Conservation (phyloP, 2,113 vertebrate genomes). For the Thunnus thynnus region DNA sequence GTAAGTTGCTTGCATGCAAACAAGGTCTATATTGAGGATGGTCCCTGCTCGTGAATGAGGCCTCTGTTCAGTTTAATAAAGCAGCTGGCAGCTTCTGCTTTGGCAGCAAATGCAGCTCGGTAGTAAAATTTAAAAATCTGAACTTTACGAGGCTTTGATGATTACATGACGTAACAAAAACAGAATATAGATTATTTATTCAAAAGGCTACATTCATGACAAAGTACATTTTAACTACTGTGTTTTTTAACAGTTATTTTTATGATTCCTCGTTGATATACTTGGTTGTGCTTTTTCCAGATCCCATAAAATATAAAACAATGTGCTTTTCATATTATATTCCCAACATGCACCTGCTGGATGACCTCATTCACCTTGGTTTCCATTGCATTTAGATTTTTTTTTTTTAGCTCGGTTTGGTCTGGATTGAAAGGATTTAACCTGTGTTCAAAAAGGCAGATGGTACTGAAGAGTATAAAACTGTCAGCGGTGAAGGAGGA, state of each 20-base stretch:
- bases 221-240: background rate
- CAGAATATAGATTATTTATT: slow-evolving; percentile 4
- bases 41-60: slow-evolving; percentile 53
- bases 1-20: slow-evolving; percentile 47
- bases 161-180: slow-evolving; percentile 32
- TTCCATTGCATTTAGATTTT: slow-evolving; percentile 20
- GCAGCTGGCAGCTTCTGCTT: slow-evolving; percentile 34
- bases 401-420: slow-evolving; percentile 4
- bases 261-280: slow-evolving; percentile 9
- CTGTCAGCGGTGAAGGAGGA: slow-evolving; percentile 27
- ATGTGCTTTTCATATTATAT: slow-evolving; percentile 1
- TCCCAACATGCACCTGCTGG: slow-evolving; percentile 25
- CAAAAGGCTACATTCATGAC: slow-evolving; percentile 13
- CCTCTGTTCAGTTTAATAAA: slow-evolving; percentile 57
- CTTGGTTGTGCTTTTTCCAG: slow-evolving; percentile 7
- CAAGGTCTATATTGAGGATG: slow-evolving; percentile 44
- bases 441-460: slow-evolving; percentile 31
- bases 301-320: slow-evolving; percentile 34
- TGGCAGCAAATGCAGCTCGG: slow-evolving; percentile 25
- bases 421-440: slow-evolving; percentile 28
- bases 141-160: slow-evolving; percentile 13
- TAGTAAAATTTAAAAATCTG: slow-evolving; percentile 3
- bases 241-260: slow-evolving; percentile 24
- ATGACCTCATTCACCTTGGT: slow-evolving; percentile 10
- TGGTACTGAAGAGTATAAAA: slow-evolving; percentile 22